phyloP scores from a whole-genome alignment of 2,888 invertebrate species.

The Ichneumoninae sp. region DNA sequence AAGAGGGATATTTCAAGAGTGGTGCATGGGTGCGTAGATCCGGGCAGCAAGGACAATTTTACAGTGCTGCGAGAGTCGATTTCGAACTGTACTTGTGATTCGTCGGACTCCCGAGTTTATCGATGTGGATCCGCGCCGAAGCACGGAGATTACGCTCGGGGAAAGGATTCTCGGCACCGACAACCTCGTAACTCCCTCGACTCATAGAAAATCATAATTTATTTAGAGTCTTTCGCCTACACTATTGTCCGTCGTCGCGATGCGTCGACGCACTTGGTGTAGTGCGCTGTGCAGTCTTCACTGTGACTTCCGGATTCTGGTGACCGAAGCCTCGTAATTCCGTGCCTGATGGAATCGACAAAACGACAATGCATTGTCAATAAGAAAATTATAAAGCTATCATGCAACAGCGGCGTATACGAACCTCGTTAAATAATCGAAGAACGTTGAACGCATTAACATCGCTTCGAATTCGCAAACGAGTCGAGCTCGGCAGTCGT shows the following conservation, averaged over 20 bases:
- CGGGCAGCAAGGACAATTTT: constrained; percentile 90
- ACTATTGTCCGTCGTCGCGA: constrained; percentile 6
- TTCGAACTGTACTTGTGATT: constrained; percentile 95
- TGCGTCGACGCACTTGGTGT: constrained; percentile 45
- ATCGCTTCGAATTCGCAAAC: constrained; percentile 65
- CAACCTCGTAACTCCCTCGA: background rate
- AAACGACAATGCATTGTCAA: background rate
- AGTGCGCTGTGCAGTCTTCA: constrained; percentile 47
- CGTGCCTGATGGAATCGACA: constrained; percentile 24
- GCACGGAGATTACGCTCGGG: constrained; percentile 1
- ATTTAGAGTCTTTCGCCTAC: constrained; percentile 32
- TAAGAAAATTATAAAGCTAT: background rate
- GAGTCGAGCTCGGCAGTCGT: constrained; percentile 64
- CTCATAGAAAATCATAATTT: constrained; percentile 36
- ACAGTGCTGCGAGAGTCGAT: constrained; percentile 95
- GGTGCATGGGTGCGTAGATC: constrained; percentile 95
- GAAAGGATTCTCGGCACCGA: constrained; percentile 5
- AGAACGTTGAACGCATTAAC: constrained; percentile 53
- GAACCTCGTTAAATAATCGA: constrained; percentile 56
- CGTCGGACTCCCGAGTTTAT: constrained; percentile 1
- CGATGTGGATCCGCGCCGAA: constrained; percentile 15
- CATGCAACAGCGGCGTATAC: background rate
- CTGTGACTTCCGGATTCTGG: constrained; percentile 18
- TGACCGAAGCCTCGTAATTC: constrained; percentile 11
- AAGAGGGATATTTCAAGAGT: constrained; percentile 93